Percentiles rank a stretch among this genome's conserved stretches.
phyloP scores from a whole-genome alignment of 2,888 invertebrate genomes.

The Crioceris asparagi region DNA sequence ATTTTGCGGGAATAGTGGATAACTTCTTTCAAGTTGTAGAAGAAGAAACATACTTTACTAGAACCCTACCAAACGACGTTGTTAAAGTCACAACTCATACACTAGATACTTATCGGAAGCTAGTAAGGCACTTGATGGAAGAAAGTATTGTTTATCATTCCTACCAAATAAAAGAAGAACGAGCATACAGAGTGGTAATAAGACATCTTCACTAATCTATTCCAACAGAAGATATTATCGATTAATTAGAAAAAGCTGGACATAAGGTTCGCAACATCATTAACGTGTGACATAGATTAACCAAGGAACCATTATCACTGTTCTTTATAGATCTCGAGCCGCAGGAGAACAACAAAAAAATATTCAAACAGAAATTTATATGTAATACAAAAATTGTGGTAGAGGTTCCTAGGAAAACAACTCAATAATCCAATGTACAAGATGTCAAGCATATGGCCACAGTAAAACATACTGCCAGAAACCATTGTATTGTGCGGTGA shows the following conservation, averaged over 20 bases:
- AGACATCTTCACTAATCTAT: conserved; percentile 3
- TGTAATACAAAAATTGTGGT: neutral
- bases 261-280: conserved; percentile 2
- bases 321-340: conserved; percentile 1
- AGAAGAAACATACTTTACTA: conserved; percentile 2
- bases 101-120: conserved; percentile 1
- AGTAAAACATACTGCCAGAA: conserved; percentile 5
- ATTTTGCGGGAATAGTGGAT: neutral
- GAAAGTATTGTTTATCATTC: neutral
- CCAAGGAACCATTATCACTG: conserved; percentile 5
- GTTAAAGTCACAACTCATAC: conserved; percentile 1
- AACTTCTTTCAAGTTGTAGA: neutral
- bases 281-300: conserved; percentile 2
- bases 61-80: conserved; percentile 1
- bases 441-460: conserved; percentile 6
- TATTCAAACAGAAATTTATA: neutral
- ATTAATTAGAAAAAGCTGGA: conserved; percentile 1
- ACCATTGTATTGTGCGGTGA: conserved; percentile 4
- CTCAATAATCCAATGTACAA: conserved; percentile 3
- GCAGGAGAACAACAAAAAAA: neutral
- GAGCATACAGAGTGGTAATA: conserved; percentile 1
- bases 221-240: neutral
- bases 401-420: conserved; percentile 2
- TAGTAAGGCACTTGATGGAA: neutral
- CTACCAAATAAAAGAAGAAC: conserved; percentile 1